Evolutionary conservation across 2,797 vertebrate species (phyloP).

Genomic region (Typhlichthys subterraneus): DNA sequence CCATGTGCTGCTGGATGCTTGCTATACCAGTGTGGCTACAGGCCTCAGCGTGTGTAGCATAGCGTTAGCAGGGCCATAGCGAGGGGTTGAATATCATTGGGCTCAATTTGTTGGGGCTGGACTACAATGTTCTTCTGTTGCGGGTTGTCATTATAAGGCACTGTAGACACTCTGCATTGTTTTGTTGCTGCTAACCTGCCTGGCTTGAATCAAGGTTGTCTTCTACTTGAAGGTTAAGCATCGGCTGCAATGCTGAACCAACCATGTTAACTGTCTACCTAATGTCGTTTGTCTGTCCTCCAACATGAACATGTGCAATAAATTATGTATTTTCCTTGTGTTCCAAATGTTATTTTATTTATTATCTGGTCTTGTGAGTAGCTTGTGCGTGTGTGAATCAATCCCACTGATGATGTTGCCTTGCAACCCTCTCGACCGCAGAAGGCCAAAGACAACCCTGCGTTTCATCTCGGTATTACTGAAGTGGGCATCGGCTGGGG

Average conservation of each 20-base stretch:
- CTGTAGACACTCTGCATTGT: slow-evolving; percentile 14
- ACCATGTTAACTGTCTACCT: neutral
- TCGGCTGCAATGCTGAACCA: slow-evolving; percentile 4
- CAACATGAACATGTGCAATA: slow-evolving; percentile 6
- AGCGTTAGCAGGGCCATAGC: neutral
- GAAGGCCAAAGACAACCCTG: neutral
- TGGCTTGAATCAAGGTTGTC: slow-evolving; percentile 1
- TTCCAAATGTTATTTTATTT: slow-evolving; percentile 7
- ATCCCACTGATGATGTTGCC: neutral
- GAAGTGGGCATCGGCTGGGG: slow-evolving; percentile 61
- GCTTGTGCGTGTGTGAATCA: slow-evolving; percentile 16
- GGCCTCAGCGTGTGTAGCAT: neutral
- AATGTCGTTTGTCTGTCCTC: slow-evolving; percentile 11
- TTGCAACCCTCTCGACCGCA: slow-evolving; percentile 4
- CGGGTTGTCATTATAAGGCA: neutral
- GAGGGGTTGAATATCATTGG: neutral
- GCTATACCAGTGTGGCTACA: neutral
- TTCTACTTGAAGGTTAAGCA: slow-evolving; percentile 2
- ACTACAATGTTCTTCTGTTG: too few relatives aligned
- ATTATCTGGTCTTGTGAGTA: neutral
- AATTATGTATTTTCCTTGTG: slow-evolving; percentile 27
- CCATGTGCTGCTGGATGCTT: neutral
- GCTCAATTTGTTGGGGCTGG: too few relatives aligned
- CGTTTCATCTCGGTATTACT: slow-evolving; percentile 36
- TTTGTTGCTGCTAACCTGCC: slow-evolving; percentile 14